Evolutionary conservation across 2,797 vertebrate species (phyloP).

Genomic region (Eospalax fontanierii): DNA sequence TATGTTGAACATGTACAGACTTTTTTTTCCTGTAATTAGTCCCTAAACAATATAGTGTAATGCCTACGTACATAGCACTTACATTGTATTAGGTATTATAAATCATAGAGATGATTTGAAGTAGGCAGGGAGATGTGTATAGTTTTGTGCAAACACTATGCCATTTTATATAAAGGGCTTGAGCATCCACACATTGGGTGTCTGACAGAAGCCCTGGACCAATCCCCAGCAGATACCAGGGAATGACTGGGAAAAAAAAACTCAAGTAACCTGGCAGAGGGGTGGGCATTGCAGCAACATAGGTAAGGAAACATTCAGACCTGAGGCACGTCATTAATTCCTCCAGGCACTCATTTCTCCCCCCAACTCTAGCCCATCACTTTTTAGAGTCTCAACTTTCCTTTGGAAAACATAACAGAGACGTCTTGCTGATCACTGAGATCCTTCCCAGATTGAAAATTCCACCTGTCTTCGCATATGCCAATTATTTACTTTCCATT

Average conservation of each 20-base stretch:
- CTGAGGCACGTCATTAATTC: neutral
- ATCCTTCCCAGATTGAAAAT: constrained; percentile 73
- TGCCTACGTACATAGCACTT: neutral
- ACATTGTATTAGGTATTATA: neutral
- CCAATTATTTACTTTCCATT: constrained; percentile 76
- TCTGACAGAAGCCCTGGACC: neutral
- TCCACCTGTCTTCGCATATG: constrained; percentile 43
- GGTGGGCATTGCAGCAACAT: neutral
- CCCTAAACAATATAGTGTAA: neutral
- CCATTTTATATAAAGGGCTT: neutral
- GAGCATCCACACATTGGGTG: neutral
- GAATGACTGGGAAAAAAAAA: constrained; percentile 24
- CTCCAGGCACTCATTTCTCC: neutral
- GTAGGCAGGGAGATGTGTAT: neutral
- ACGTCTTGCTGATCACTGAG: constrained; percentile 53
- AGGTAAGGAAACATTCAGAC: neutral
- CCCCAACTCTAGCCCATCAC: neutral
- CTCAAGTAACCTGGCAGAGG: neutral
- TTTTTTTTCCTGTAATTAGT: neutral
- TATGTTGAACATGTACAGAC: neutral
- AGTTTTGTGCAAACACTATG: neutral
- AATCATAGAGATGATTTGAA: neutral
- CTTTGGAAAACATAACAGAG: constrained; percentile 48
- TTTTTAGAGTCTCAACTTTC: constrained; percentile 45
- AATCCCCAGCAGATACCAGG: neutral